Evolutionary conservation across 1,140 invertebrate species (phyloP).

Genomic region (Zaprionus africanus): DNA sequence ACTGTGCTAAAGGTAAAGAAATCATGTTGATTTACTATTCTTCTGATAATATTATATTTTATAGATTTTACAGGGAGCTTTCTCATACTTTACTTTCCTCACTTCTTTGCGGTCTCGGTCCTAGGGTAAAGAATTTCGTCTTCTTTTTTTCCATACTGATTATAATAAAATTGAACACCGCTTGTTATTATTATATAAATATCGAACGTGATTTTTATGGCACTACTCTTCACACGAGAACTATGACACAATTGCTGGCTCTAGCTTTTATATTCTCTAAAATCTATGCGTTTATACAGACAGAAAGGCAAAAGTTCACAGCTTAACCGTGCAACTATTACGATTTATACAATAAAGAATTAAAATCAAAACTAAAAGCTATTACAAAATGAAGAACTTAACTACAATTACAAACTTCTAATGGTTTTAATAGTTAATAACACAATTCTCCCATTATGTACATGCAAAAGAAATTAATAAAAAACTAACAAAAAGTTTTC

Average conservation of each 20-base stretch:
- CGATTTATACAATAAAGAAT: background rate
- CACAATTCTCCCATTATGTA: conserved; percentile 73
- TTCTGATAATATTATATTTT: background rate
- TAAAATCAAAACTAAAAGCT: background rate
- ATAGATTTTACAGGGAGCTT: conserved; percentile 16
- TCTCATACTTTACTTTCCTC: conserved; percentile 17
- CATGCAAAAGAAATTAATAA: conserved; percentile 67
- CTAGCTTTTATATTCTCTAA: too few relatives aligned
- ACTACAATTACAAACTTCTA: conserved; percentile 65
- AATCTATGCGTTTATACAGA: too few relatives aligned
- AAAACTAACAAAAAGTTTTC: conserved; percentile 6
- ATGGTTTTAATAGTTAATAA: conserved; percentile 62
- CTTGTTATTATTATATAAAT: too few relatives aligned
- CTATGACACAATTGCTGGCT: too few relatives aligned
- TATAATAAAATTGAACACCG: too few relatives aligned
- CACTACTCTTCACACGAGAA: too few relatives aligned
- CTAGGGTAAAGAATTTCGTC: too few relatives aligned
- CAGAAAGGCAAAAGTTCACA: too few relatives aligned
- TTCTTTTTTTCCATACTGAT: too few relatives aligned
- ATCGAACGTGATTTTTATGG: too few relatives aligned
- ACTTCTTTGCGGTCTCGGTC: conserved; percentile 6
- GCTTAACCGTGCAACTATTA: background rate
- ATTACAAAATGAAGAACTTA: conserved; percentile 33
- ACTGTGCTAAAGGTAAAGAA: conserved; percentile 61
- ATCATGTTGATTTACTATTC: background rate